phyloP scores from a whole-genome alignment of 2,113 vertebrate genomes.

The Takifugu bimaculatus region DNA sequence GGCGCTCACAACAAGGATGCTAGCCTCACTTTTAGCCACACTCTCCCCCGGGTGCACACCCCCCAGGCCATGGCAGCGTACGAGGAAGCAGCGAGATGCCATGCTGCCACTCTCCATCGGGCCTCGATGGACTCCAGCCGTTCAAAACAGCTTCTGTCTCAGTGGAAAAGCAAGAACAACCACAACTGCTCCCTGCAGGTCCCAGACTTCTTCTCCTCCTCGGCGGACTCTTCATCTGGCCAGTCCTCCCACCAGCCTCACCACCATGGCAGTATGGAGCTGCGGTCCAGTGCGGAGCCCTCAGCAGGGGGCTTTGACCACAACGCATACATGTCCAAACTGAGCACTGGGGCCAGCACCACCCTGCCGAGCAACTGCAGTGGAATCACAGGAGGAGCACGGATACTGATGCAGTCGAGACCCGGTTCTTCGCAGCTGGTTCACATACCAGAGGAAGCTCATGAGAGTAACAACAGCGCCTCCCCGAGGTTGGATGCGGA shows the following conservation, averaged over 20 bases:
- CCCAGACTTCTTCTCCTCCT: conserved; percentile 57
- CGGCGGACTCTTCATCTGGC: conserved; percentile 77
- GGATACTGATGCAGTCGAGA: conserved; percentile 89
- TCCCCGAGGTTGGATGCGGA: conserved; percentile 77
- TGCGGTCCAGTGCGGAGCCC: conserved; percentile 86
- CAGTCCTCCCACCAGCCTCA: conserved; percentile 77
- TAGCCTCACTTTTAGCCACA: conserved; percentile 93
- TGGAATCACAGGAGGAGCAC: conserved; percentile 84
- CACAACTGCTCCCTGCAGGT: conserved; percentile 82
- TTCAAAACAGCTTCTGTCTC: conserved; percentile 93
- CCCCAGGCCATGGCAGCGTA: conserved; percentile 76
- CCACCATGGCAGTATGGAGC: conserved; percentile 82
- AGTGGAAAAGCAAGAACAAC: conserved; percentile 96
- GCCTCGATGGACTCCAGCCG: conserved; percentile 92
- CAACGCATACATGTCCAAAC: conserved; percentile 75
- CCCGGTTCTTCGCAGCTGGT: conserved; percentile 94
- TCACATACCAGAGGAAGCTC: conserved; percentile 95
- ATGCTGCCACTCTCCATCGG: conserved; percentile 82
- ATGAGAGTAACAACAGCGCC: conserved; percentile 77
- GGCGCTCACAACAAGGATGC: conserved; percentile 55
- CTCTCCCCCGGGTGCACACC: conserved; percentile 89
- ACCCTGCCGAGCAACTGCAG: conserved; percentile 84
- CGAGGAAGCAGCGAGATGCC: conserved; percentile 84
- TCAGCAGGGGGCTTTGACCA: conserved; percentile 73
- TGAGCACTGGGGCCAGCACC: conserved; percentile 81